Base-by-base conservation (phyloP, 1,140 invertebrate genomes). In the Macrocentrus cingulum region DNA sequence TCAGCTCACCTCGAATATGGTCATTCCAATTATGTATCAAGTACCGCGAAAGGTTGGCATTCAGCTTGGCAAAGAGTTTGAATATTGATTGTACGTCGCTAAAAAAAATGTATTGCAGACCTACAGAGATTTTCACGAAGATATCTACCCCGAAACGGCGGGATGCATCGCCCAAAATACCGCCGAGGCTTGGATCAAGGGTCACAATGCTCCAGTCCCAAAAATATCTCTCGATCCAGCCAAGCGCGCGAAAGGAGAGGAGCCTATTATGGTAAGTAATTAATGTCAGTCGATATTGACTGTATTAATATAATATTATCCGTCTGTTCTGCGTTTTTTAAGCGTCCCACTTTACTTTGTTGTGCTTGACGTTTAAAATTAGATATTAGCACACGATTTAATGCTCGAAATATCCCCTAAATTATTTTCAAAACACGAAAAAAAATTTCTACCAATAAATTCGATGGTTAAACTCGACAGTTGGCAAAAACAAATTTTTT, bases 11-110 rank as follows among this genome's bases (percentile, higher is more conserved):
- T 88, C 90, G 3, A 87, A 86, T 45, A 88, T 89, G 62, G 90
- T 98, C 16, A 88, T 95, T 71, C 92, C 93, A 5, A 89, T 95
- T 41, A 94, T 92, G 76, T 97, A 95, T 75, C 92, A 96, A 79
- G 94, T 97, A 52, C 94, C 94, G 36, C 83, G 95, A 71, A 97
- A 96, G 81, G 87, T 89, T 73, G 70, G 59, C 64, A 51, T 41
- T 16, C 11, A 39, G 3, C 15, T 39, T 13, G n/a, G n/a, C n/a
- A n/a, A n/a, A n/a, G n/a, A n/a, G n/a, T n/a, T n/a, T n/a, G n/a
- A n/a, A n/a, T n/a, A n/a, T n/a, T n/a, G n/a, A n/a, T n/a, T n/a
- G n/a, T n/a, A n/a, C n/a, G 20, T 45, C 13, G 46, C 18, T 53
- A 42, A 36, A 7, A n/a, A 46, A 37, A 9, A 67, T 72, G 62